These are phyloP conservation scores for Carapus acus DNA, from an alignment of 2,797 vertebrate species.

Conservation along the genomic window DNA sequence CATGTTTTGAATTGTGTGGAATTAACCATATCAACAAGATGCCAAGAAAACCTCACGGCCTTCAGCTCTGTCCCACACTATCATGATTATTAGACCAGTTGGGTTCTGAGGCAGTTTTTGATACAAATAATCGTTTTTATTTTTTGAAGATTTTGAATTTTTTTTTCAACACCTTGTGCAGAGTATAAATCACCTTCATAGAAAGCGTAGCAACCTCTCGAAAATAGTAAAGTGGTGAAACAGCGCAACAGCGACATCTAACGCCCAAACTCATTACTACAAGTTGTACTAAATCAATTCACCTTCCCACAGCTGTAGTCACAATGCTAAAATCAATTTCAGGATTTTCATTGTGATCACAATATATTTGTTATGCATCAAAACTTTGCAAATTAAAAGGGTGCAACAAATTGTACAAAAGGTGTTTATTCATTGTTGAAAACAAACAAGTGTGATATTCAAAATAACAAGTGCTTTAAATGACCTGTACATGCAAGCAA, in stretches of 20 bases:
- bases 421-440: slow-evolving; percentile 45
- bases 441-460: slow-evolving; percentile 10
- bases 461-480: slow-evolving; percentile 21
- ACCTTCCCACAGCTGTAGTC: background rate
- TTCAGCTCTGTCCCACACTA: background rate
- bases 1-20: background rate
- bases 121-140: slow-evolving; percentile 5
- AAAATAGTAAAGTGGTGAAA: slow-evolving; percentile 16
- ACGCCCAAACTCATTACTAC: background rate
- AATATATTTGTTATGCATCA: no score
- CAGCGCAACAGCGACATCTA: slow-evolving; percentile 25
- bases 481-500: slow-evolving; percentile 31
- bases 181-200: slow-evolving; percentile 16
- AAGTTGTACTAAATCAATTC: background rate
- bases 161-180: background rate
- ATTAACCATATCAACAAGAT: background rate
- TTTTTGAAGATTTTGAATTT: slow-evolving; percentile 26
- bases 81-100: background rate
- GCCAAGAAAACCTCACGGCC: background rate
- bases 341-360: background rate
- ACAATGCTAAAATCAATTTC: background rate
- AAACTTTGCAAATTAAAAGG: no score
- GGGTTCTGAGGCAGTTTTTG: background rate
- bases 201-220: no score
- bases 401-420: no score